Evolutionary conservation across 2,797 vertebrate species (phyloP), one percentile per base, ranked within the genome.

Genomic region (Galago senegalensis): DNA sequence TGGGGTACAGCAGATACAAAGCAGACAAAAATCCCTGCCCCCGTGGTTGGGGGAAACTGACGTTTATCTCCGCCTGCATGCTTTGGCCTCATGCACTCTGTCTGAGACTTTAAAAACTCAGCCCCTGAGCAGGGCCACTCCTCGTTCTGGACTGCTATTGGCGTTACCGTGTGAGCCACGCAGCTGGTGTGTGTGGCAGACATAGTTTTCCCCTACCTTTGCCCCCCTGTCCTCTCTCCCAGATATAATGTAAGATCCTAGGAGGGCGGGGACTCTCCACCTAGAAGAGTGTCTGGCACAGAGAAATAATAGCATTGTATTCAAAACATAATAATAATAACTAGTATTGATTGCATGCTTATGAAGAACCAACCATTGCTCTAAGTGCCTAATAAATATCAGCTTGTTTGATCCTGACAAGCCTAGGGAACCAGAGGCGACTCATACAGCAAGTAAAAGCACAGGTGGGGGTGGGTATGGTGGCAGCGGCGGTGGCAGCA

Each of bases 401-500:
- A 9, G 70, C 53, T 87, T 7, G 0, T 40, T 56, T 65, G 37
- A 49, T 69, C 37, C 58, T 29, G 77, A 46, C 34, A 31, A 18
- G 70, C 40, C 61, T 29, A 0, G 18, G n/a, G 70, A n/a, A 23
- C 1, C 37, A 56, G 63, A 4, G 4, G 43, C 81, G 14, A 34
- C 21, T 77, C 3, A 0, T 6, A 1, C 21, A 25, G 80, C 61
- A 53, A 56, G 37, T 5, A 27, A 25, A 43, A 65, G 29, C 25
- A 6, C 49, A 31, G 46, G 81, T 83, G 72, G 60, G 43, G 16
- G 65, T 31, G 40, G 65, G 17, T 7, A 61, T 16, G 11, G 49
- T 8, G 25, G 29, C n/a, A 0, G 70, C n/a, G 0, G 70, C 0
- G 1, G 16, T 23, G 0, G 37, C 60, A 1, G 46, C 29, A 84